These are phyloP conservation scores for Incurvaria masculella DNA, from an alignment of 2,888 invertebrate species.

Conservation along the genomic window DNA sequence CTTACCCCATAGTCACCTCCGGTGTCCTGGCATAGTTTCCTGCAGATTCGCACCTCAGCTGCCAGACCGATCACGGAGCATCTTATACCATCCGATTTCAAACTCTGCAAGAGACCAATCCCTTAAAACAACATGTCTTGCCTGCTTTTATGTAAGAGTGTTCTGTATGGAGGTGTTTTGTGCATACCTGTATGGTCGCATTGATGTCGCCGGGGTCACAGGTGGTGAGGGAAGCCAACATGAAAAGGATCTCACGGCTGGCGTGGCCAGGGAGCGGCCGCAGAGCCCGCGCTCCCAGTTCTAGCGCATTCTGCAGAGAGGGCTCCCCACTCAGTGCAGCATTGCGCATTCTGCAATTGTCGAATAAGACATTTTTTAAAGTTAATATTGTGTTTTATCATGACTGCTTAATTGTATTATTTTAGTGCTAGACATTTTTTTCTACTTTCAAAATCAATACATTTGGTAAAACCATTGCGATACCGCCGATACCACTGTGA, in stretches of 20 bases:
- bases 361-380: no score
- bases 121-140: no score
- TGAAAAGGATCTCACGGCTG: slow-evolving; percentile 87
- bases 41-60: slow-evolving; percentile 92
- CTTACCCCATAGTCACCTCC: slow-evolving; percentile 76
- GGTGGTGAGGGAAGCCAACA: slow-evolving; percentile 93
- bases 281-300: slow-evolving; percentile 80
- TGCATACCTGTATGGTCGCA: slow-evolving; percentile 68
- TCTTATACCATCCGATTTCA: slow-evolving; percentile 80
- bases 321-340: slow-evolving; percentile 84
- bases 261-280: slow-evolving; percentile 91
- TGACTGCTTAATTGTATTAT: no score
- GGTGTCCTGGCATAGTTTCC: slow-evolving; percentile 80
- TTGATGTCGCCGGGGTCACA: slow-evolving; percentile 95
- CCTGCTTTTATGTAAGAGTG: no score
- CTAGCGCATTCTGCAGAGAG: slow-evolving; percentile 93
- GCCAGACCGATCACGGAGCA: slow-evolving; percentile 95
- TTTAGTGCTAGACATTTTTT: no score
- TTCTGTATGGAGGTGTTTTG: no score
- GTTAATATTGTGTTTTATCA: no score
- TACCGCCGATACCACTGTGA: no score
- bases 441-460: no score
- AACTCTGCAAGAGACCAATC: slow-evolving; percentile 56
- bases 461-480: no score
- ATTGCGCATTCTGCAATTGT: slow-evolving; percentile 37